Evolutionary conservation across 2,888 invertebrate genomes (phyloP), one percentile per base, ranked within the genome.

Genomic region (Ametastegia equiseti): DNA sequence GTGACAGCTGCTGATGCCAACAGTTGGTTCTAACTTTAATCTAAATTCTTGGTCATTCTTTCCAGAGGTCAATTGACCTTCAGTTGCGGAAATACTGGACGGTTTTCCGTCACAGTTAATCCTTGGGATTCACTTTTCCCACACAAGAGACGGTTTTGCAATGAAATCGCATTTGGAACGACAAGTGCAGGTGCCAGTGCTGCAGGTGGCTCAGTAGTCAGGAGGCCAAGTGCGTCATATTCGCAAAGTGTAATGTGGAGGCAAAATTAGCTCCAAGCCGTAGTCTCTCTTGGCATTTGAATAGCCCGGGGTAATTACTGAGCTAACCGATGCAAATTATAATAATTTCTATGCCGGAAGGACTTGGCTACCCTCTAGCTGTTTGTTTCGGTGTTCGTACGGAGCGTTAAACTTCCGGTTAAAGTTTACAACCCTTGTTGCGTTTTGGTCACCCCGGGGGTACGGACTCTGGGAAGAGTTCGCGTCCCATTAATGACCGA

Each of bases 281-380:
- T 89, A 86, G 86, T 85, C 86, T 87, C n/a, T n/a, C 87, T 89
- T 88, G 89, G 88, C 89, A 88, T 23, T 42, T 71, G 33, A 87
- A 86, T 86, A 86, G 86, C 88, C 88, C 80, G 69, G 83, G 83
- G 87, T 88, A 88, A 89, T 89, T 89, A 88, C 86, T 84, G 86
- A 88, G 87, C 88, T 88, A 89, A 88, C 88, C 85, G 88, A 88
- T 88, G 88, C 86, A 89, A 88, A 89, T 89, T 88, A 89, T 87
- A 89, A 89, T 89, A 88, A 89, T 89, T 89, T 88, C 84, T 80
- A 83, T 85, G 83, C 83, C 82, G 82, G 84, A 82, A 84, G 81
- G 82, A 81, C 81, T 80, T 69, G 81, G 81, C 80, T 77, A n/a
- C n/a, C 80, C 81, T 60, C 81, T 50, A 19, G 82, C 84, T 84